A percentile compares a stretch with the other conserved stretches of the same genome.
These are phyloP conservation scores for Nymphalis polychloros DNA, from an alignment of 2,888 invertebrate species.

Conservation along the genomic window DNA sequence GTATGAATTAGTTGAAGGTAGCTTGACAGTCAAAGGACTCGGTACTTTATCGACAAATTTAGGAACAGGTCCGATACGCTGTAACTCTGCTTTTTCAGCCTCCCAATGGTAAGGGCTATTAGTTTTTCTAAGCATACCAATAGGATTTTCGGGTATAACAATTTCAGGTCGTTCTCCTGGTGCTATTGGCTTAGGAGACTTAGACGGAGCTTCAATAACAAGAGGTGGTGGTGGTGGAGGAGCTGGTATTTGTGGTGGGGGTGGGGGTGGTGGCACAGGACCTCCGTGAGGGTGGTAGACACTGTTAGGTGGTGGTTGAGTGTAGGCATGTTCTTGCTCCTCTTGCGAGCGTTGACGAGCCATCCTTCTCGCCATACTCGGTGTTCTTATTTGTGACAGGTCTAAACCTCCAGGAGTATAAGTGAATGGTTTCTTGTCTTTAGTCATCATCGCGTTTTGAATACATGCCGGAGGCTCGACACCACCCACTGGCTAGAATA, in stretches of 20 bases:
- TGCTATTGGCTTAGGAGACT: slow-evolving; percentile 78
- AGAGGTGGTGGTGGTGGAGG: slow-evolving; percentile 84
- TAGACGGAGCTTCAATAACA: slow-evolving; percentile 75
- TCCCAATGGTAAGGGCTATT: slow-evolving; percentile 86
- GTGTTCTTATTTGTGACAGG: slow-evolving; percentile 93
- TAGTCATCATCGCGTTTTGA: slow-evolving; percentile 96
- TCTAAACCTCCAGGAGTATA: slow-evolving; percentile 97
- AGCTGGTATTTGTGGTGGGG: slow-evolving; percentile 71
- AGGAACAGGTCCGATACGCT: slow-evolving; percentile 73
- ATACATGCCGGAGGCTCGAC: slow-evolving; percentile 92
- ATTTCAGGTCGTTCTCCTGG: slow-evolving; percentile 86
- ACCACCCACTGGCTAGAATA: slow-evolving; percentile 72
- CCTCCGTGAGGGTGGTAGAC: slow-evolving; percentile 64
- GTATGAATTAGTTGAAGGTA: slow-evolving; percentile 70
- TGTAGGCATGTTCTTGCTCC: slow-evolving; percentile 76
- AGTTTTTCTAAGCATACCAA: slow-evolving; percentile 85
- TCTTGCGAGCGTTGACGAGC: slow-evolving; percentile 84
- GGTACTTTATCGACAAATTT: slow-evolving; percentile 75
- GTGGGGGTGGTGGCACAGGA: slow-evolving; percentile 68
- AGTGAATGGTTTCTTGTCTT: slow-evolving; percentile 98
- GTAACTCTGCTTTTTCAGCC: slow-evolving; percentile 80
- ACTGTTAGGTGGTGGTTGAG: slow-evolving; percentile 52
- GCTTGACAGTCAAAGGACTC: slow-evolving; percentile 75
- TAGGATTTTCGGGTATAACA: slow-evolving; percentile 88
- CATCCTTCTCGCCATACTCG: slow-evolving; percentile 92